phyloP scores from a whole-genome alignment of 2,888 invertebrate genomes.

The Nephrotoma appendiculata region DNA sequence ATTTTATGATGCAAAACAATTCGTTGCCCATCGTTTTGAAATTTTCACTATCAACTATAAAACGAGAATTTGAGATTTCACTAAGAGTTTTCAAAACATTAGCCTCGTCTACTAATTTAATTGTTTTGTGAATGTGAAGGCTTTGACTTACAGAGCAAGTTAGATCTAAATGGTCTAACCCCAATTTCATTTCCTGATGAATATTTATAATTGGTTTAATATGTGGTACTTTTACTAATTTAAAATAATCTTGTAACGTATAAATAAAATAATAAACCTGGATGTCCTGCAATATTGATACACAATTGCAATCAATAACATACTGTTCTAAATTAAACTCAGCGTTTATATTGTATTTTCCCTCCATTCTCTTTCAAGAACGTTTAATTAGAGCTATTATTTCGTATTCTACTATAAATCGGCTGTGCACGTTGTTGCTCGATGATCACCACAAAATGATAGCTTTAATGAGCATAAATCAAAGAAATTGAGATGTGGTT shows the following conservation, averaged over 20 bases:
- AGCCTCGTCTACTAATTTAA: background rate
- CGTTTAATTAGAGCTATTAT: background rate
- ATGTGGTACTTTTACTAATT: background rate
- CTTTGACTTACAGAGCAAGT: too few species aligned
- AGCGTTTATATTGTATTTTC: background rate
- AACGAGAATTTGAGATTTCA: background rate
- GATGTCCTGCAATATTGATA: background rate
- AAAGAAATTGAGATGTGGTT: background rate
- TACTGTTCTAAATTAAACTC: background rate
- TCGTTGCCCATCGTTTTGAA: background rate
- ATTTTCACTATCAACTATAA: background rate
- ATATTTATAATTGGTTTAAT: too few species aligned
- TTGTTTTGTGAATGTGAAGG: background rate
- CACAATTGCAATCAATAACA: background rate
- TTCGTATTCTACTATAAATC: background rate
- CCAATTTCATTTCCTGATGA: too few species aligned
- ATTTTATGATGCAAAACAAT: background rate
- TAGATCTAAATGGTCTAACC: too few species aligned
- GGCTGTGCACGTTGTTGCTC: background rate
- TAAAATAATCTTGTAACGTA: background rate
- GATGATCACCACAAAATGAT: background rate
- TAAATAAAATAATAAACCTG: background rate
- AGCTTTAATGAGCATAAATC: background rate
- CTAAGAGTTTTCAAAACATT: background rate
- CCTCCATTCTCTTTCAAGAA: background rate